A percentile compares a stretch with the other conserved stretches of the same genome.
Evolutionary conservation across 2,888 invertebrate species (phyloP).

Genomic region (Synergus umbraculus): DNA sequence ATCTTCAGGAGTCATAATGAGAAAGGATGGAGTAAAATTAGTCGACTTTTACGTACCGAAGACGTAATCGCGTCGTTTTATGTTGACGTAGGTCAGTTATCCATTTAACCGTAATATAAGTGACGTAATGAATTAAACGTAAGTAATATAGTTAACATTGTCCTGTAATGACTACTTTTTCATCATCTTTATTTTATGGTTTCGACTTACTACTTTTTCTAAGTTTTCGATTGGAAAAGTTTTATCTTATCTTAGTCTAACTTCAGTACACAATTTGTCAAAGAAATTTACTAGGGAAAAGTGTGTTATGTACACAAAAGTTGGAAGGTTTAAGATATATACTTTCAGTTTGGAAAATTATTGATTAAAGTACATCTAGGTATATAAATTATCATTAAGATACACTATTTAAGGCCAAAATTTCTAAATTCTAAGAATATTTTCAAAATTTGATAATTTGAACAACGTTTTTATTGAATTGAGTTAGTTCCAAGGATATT

Average conservation of each 20-base stretch:
- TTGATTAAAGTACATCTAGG: not conserved
- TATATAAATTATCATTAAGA: not conserved
- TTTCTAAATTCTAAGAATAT: not conserved
- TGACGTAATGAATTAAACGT: slow-evolving; percentile 11
- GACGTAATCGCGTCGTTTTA: slow-evolving; percentile 31
- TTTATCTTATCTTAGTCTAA: slow-evolving; percentile 9
- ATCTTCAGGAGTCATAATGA: not conserved
- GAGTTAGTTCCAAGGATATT: not conserved
- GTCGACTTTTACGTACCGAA: not conserved
- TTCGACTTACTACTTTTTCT: not conserved
- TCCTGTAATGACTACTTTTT: not conserved
- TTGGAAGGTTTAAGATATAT: not conserved
- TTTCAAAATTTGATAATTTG: too few relatives aligned
- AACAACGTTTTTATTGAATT: not conserved
- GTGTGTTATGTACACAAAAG: slow-evolving; percentile 18
- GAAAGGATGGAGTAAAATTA: not conserved
- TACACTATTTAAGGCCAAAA: not conserved
- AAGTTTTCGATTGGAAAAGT: not conserved
- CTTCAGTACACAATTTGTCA: slow-evolving; percentile 3
- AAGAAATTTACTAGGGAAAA: not conserved
- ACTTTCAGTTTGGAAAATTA: not conserved
- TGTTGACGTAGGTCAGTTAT: slow-evolving; percentile 61
- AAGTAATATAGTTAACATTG: not conserved
- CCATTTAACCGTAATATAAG: slow-evolving; percentile 44
- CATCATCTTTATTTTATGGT: not conserved